phyloP scores from a whole-genome alignment of 2,113 vertebrate species.

The Typhlomys cinereus region DNA sequence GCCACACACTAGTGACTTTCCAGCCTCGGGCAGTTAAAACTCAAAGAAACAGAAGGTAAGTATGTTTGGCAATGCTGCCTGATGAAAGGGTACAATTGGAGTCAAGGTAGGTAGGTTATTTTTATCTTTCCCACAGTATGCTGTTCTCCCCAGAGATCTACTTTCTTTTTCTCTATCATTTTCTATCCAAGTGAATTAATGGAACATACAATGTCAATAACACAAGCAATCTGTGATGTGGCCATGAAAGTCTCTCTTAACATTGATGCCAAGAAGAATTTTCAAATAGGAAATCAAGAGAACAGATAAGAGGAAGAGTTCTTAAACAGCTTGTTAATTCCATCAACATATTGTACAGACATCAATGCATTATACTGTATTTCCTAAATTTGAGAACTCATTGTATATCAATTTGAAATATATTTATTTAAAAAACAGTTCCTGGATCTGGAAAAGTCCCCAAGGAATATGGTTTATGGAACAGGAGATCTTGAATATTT shows the following conservation, averaged over 20 bases:
- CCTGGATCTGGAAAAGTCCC: not conserved
- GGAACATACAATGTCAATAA: conserved; percentile 48
- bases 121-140: conserved; percentile 48
- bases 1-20: conserved; percentile 43
- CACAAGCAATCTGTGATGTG: conserved; percentile 8
- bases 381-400: not conserved
- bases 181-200: conserved; percentile 39
- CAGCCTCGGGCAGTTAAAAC: conserved; percentile 47
- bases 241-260: not conserved
- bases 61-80: conserved; percentile 45
- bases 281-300: not conserved
- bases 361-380: not conserved
- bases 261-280: not conserved
- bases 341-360: not conserved
- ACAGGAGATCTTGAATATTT: not conserved
- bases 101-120: conserved; percentile 23
- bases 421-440: not conserved
- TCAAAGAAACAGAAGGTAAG: conserved; percentile 62
- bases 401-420: not conserved
- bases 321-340: not conserved
- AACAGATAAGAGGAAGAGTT: not conserved
- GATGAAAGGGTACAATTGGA: conserved; percentile 28
- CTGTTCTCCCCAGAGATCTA: not conserved
- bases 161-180: conserved; percentile 44
- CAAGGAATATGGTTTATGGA: not conserved